Conservation (phyloP, 2,797 vertebrate genomes). For the Pangasius djambal region DNA sequence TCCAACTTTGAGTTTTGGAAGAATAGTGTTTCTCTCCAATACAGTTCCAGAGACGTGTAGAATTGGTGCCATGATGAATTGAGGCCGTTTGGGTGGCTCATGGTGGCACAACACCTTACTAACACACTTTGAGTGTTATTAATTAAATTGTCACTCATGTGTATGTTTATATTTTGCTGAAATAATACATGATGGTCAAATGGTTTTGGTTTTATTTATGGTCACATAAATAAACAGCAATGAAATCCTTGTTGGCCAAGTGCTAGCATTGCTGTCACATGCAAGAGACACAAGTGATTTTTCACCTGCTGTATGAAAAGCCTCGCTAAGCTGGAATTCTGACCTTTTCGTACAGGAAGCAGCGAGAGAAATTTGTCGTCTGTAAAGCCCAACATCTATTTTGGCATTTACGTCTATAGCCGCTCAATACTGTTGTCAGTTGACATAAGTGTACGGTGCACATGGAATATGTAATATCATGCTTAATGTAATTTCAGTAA, state of each 20-base stretch:
- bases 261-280: background rate
- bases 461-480: background rate
- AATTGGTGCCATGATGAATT: background rate
- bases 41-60: background rate
- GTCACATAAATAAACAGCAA: background rate
- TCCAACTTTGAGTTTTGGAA: background rate
- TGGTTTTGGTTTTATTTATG: background rate
- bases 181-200: background rate
- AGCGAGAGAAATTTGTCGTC: background rate
- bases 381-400: background rate
- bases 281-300: background rate
- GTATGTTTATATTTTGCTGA: background rate
- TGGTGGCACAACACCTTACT: background rate
- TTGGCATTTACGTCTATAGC: background rate
- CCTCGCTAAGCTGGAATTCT: background rate
- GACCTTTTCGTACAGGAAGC: background rate
- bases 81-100: background rate
- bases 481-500: background rate
- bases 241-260: background rate
- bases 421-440: background rate
- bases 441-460: too few species aligned
- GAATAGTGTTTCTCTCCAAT: background rate
- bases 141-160: background rate
- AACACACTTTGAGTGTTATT: background rate
- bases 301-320: background rate